A percentile compares a stretch with the other conserved stretches of the same genome.
These are phyloP conservation scores for Abrostola triplasia DNA, from an alignment of 2,888 invertebrate genomes.

Conservation along the genomic window DNA sequence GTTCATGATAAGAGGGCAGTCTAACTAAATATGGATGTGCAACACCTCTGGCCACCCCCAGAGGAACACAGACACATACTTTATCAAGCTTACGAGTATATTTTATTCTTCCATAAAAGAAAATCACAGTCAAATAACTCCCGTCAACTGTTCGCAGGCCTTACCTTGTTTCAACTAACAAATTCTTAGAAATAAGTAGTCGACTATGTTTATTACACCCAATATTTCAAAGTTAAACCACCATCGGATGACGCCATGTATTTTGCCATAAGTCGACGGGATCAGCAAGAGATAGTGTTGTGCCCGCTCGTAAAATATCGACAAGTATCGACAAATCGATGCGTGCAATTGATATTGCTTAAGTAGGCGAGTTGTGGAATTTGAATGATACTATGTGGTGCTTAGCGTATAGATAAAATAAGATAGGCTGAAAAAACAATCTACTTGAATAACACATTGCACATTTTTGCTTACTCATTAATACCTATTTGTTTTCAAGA, in stretches of 20 bases:
- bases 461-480: no score
- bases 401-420: neutral
- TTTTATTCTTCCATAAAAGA: no score
- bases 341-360: conserved; percentile 41
- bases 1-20: no score
- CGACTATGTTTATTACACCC: conserved; percentile 27
- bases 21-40: no score
- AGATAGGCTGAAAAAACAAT: neutral
- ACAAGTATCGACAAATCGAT: conserved; percentile 49
- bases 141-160: no score
- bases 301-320: conserved; percentile 43
- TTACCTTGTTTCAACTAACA: neutral
- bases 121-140: no score
- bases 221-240: conserved; percentile 50
- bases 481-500: no score
- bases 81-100: no score
- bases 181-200: conserved; percentile 8
- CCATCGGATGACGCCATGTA: conserved; percentile 36
- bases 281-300: conserved; percentile 49
- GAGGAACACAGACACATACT: no score
- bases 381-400: conserved; percentile 14
- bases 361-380: conserved; percentile 25
- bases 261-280: conserved; percentile 43
- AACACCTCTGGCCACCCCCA: no score
- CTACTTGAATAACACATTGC: no score